Conservation (phyloP, 2,888 invertebrate species). For the Pristionchus exspectatus region DNA sequence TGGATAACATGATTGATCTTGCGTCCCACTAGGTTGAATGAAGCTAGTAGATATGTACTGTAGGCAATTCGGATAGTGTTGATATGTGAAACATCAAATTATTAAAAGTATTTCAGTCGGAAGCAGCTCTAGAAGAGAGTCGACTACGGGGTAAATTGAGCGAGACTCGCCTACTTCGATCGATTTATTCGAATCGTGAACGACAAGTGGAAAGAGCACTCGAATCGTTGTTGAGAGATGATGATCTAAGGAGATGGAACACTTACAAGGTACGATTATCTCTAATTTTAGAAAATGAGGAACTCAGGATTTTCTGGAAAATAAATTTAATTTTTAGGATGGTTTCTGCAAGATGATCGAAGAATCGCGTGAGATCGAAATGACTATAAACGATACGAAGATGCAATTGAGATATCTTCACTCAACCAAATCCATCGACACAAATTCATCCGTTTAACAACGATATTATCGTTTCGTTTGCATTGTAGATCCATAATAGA, state of each 20-base stretch:
- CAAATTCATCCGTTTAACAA: constrained; percentile 3
- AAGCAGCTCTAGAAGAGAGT: constrained; percentile 46
- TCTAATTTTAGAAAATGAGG: neutral
- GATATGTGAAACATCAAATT: too few relatives aligned
- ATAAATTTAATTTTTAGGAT: neutral
- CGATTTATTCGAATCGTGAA: constrained; percentile 47
- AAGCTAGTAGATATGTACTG: too few relatives aligned
- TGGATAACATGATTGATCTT: neutral
- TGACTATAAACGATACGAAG: constrained; percentile 52
- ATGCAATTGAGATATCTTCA: constrained; percentile 38
- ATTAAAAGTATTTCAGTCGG: constrained; percentile 12
- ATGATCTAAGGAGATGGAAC: constrained; percentile 40
- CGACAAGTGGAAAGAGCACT: constrained; percentile 50
- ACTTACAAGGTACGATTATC: constrained; percentile 41
- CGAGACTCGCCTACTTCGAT: constrained; percentile 50
- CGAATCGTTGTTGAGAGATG: neutral
- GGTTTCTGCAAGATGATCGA: constrained; percentile 55
- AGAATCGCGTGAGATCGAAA: constrained; percentile 51
- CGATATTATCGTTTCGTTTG: constrained; percentile 17
- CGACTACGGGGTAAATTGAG: constrained; percentile 48
- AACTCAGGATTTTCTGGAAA: neutral
- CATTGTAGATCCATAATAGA: constrained; percentile 38
- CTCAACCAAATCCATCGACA: constrained; percentile 2
- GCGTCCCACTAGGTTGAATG: too few relatives aligned
- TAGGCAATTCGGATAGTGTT: too few relatives aligned